Conservation (phyloP, 2,797 vertebrate species). For the Podargus strigoides region DNA sequence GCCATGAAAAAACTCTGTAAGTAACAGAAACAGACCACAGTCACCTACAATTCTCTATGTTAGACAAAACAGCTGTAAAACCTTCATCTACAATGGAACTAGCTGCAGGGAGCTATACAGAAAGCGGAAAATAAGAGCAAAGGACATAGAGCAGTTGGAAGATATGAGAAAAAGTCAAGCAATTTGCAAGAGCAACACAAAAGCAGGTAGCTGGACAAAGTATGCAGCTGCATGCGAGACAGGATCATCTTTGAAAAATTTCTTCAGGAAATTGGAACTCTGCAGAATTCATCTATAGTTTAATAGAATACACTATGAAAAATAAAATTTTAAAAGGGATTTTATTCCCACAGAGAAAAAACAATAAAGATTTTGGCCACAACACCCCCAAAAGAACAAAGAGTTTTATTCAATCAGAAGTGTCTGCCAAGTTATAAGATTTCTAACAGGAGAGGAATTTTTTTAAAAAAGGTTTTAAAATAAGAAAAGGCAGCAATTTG, state of each 20-base stretch:
- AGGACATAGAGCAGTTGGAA: not conserved
- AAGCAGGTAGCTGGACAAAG: not conserved
- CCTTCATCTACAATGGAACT: not conserved
- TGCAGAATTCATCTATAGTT: not conserved
- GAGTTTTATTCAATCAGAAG: not conserved
- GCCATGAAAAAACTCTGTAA: not conserved
- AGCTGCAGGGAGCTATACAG: not conserved
- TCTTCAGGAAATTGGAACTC: not conserved
- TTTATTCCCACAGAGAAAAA: not conserved
- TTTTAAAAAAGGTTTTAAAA: not conserved
- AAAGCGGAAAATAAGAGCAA: not conserved
- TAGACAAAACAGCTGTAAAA: not conserved
- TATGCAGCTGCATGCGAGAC: fast-evolving
- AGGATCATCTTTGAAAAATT: not conserved
- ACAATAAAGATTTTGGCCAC: not conserved
- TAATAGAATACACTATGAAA: not conserved
- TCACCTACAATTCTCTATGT: fast-evolving
- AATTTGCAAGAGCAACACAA: not conserved
- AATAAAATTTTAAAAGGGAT: not conserved
- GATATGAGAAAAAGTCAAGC: not conserved
- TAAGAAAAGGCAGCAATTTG: conserved; percentile 14
- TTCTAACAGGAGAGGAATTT: not conserved
- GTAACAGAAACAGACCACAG: not conserved
- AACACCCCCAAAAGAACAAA: not conserved
- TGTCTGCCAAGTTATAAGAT: not conserved